phyloP scores from a whole-genome alignment of 2,797 vertebrate genomes.

The Octomys mimax region DNA sequence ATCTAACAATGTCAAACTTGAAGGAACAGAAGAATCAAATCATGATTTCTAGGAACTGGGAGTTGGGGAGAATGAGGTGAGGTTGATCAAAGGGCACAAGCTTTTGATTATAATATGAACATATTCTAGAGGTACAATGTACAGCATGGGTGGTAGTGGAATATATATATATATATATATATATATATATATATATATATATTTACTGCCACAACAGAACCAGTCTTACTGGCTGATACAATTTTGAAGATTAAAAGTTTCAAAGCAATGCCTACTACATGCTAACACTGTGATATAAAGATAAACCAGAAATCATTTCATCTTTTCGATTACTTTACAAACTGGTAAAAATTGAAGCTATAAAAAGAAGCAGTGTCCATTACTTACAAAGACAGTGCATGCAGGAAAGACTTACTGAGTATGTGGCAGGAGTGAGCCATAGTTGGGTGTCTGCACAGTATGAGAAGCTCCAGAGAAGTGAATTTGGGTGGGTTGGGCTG shows the following conservation, averaged over 20 bases:
- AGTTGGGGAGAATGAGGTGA: background rate
- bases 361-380: background rate
- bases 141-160: too few species aligned
- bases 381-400: too few species aligned
- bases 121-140: background rate
- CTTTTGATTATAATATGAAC: background rate
- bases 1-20: background rate
- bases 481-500: background rate
- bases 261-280: background rate
- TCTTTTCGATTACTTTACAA: background rate
- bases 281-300: background rate
- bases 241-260: background rate
- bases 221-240: background rate
- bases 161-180: background rate
- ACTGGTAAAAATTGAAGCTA: background rate
- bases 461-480: too few species aligned
- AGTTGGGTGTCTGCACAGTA: too few species aligned
- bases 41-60: background rate
- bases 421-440: too few species aligned
- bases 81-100: background rate
- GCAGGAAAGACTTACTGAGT: background rate
- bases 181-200: background rate
- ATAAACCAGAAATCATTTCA: background rate
- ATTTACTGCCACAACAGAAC: background rate
- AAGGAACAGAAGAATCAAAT: background rate